Percentiles rank a stretch among this genome's conserved stretches.
These are phyloP conservation scores for Pinna nobilis DNA, from an alignment of 1,140 invertebrate genomes.

Conservation along the genomic window DNA sequence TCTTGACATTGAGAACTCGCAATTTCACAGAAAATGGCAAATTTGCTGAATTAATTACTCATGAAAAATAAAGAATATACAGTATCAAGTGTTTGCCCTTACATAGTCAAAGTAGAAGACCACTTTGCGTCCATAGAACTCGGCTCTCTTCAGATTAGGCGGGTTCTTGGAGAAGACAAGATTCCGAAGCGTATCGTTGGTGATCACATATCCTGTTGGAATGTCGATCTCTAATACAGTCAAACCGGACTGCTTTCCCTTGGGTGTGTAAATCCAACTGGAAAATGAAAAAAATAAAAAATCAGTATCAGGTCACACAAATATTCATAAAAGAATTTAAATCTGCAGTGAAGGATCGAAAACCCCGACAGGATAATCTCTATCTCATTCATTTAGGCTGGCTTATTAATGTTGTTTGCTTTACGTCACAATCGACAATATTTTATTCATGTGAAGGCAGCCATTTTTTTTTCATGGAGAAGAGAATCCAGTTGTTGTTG, in stretches of 20 bases:
- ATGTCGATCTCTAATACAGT: constrained; percentile 93
- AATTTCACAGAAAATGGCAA: too few species aligned
- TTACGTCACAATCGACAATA: too few species aligned
- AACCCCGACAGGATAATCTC: too few species aligned
- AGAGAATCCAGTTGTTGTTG: too few species aligned
- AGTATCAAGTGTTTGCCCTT: constrained; percentile 74
- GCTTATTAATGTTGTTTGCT: too few species aligned
- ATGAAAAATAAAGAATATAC: not conserved
- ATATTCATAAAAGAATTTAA: not conserved
- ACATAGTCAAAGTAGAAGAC: constrained; percentile 97
- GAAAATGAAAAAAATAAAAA: constrained; percentile 8
- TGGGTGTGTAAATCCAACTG: constrained; percentile 64
- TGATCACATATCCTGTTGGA: constrained; percentile 95
- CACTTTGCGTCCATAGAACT: constrained; percentile 86
- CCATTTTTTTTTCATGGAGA: too few species aligned
- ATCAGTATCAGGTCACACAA: not conserved
- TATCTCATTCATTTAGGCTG: too few species aligned
- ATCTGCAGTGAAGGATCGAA: not conserved
- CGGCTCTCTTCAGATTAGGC: constrained; percentile 87
- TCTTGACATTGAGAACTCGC: too few species aligned
- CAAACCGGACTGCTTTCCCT: constrained; percentile 80
- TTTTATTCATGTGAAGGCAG: too few species aligned
- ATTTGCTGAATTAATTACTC: not conserved
- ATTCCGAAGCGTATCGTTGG: constrained; percentile 90
- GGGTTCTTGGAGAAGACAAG: constrained; percentile 86